Base-by-base conservation (phyloP, 2,888 invertebrate genomes). In the Cancer borealis region DNA sequence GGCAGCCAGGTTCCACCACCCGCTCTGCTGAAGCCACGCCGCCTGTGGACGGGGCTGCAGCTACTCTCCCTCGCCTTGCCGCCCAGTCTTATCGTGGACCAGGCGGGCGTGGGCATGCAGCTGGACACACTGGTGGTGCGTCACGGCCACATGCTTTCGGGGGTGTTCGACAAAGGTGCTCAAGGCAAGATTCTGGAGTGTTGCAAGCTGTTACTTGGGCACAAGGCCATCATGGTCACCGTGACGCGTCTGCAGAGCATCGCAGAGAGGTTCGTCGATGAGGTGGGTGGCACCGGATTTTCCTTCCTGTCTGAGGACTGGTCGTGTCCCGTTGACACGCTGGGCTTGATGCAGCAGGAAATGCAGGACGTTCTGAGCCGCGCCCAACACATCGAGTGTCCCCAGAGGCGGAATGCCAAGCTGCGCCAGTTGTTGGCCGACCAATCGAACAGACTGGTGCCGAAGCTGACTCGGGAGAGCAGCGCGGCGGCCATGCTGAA, bases 11-110 rank as follows among this genome's bases (percentile, higher is more conserved):
- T 46, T 47, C 93, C 89, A 0, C 30, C 26, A 3, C 93, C 93
- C 8, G 73, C 49, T 6, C 66, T 93, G 0, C 17, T 89, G 0
- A 93, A 66, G 21, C 93, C 93, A 3, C 8, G 73, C 5, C 30
- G 14, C 8, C 49, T 93, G 12, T 93, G 93, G 93, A 93, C 93
- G 4, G 93, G 93, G 0, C 45, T 66, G 30, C 54, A 93, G 30
- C 73, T 93, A 4, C 21, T 93, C 1, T 93, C 93, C 8, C 73
- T 89, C 2, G 73, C 87, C 73, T n/a, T 93, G 21, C 93, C 93
- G 8, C 1, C 8, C 4, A 47, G n/a, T 10, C 49, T 93, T 0
- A 39, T 47, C 1, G 30, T 93, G 39, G 92, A 88, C 84, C n/a
- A 49, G 12, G 30, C 26, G 1, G 30, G 30, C 3, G 66, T 79